Evolutionary conservation across 2,888 invertebrate genomes (phyloP), one percentile per base, ranked within the genome.

Genomic region (Mesorhabditis sp.): DNA sequence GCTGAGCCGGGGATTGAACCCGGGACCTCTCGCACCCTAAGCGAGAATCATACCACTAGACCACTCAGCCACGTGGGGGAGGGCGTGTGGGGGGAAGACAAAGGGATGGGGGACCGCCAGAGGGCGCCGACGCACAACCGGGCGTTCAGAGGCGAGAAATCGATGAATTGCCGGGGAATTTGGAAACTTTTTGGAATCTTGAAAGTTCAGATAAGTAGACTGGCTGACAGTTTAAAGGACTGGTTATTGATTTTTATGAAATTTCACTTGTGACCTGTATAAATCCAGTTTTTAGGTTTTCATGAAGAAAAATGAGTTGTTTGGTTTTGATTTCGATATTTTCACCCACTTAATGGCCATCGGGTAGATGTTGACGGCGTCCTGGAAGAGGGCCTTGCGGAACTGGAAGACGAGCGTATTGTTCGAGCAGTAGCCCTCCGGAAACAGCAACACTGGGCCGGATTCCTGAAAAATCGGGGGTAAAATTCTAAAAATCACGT

Each of bases 11-110:
- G 63, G 73, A 73, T 79, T 71, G 80, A 80, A 76, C 78, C 81
- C 83, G 84, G 84, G 83, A 83, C 84, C 84, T 85, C 83, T 84
- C 84, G 84, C 83, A 85, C 84, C 84, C 84, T 76, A 83, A 85
- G 83, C 83, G 84, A 85, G 83, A 83, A 83, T 83, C 83, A 85
- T 83, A 83, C 84, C 83, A 77, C 83, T 83, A 85, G 82, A 82
- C 82, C 82, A 84, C 28, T 28, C 28, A 28, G 28, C 28, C 28
- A 28, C 28, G 28, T 28, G 28, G 28, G 28, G 28, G 28, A 28
- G 1, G 28, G 28, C 28, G 28, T 28, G 28, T 28, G 28, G 28
- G 28, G 28, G 28, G 28, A 28, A 2, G 28, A 2, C 1, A 28
- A 28, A 28, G 28, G 28, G 28, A 28, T 28, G 28, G 28, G 28